Evolutionary conservation across 1,140 invertebrate species (phyloP).

Genomic region (Drosophila fuyamai): DNA sequence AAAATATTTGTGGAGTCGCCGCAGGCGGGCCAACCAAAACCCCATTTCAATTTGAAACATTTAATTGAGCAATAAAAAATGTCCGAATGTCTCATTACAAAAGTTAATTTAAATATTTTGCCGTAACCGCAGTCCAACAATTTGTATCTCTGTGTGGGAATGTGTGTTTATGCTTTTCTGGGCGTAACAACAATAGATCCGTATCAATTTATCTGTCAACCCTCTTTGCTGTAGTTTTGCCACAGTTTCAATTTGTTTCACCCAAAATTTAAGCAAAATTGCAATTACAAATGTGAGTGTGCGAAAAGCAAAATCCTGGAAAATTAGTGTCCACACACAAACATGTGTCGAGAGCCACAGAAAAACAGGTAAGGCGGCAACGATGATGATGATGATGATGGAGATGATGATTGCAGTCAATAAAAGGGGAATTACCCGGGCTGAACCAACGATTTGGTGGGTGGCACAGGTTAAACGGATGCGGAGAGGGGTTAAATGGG

Average conservation of each 20-base stretch:
- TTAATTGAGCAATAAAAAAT: constrained; percentile 35
- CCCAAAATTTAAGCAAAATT: constrained; percentile 59
- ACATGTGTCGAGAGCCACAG: constrained; percentile 22
- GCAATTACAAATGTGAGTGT: constrained; percentile 50
- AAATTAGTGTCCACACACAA: constrained; percentile 41
- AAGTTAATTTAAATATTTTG: constrained; percentile 45
- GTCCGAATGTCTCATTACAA: constrained; percentile 16
- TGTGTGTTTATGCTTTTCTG: constrained; percentile 15
- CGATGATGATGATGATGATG: constrained; percentile 18
- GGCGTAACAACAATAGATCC: constrained; percentile 13
- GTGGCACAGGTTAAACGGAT: constrained; percentile 31
- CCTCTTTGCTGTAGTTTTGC: neutral
- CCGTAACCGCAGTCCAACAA: constrained; percentile 18
- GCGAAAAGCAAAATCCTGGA: neutral
- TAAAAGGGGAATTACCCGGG: constrained; percentile 64
- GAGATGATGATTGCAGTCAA: constrained; percentile 69
- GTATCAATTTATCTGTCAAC: constrained; percentile 15
- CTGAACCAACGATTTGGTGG: constrained; percentile 25
- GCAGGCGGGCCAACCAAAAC: neutral
- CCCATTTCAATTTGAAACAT: constrained; percentile 15
- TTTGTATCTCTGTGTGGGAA: neutral
- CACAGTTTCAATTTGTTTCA: constrained; percentile 57
- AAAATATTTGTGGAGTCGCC: neutral
- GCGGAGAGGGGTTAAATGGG: constrained; percentile 39
- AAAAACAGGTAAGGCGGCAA: constrained; percentile 20